Percentiles rank a stretch among this genome's conserved stretches.
phyloP scores from a whole-genome alignment of 2,888 invertebrate species.

The Heliconius charithonia region DNA sequence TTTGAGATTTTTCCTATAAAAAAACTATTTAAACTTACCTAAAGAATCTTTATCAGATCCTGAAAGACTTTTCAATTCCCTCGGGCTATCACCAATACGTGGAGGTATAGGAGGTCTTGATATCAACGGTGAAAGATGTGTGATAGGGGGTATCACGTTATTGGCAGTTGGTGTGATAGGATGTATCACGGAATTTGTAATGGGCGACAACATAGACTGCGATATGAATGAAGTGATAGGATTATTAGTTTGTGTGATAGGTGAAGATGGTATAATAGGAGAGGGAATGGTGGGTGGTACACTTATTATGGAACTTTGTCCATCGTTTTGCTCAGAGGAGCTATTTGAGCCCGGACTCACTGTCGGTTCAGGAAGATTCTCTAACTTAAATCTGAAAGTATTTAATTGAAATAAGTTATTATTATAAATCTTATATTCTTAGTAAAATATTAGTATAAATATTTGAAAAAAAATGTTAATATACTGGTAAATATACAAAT shows the following conservation, averaged over 20 bases:
- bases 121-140: slow-evolving; percentile 63
- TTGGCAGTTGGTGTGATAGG: slow-evolving; percentile 2
- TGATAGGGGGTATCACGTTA: slow-evolving; percentile 11
- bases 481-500: no score
- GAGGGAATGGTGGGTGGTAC: slow-evolving; percentile 56
- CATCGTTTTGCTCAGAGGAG: slow-evolving; percentile 78
- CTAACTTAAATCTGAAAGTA: slow-evolving; percentile 70
- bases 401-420: neutral
- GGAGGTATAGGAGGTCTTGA: slow-evolving; percentile 72
- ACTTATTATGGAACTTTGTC: slow-evolving; percentile 75
- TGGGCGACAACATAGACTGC: slow-evolving; percentile 47
- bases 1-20: no score
- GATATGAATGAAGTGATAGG: slow-evolving; percentile 42
- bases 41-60: slow-evolving; percentile 66
- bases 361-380: slow-evolving; percentile 70
- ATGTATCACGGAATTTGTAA: slow-evolving; percentile 24
- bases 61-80: slow-evolving; percentile 62
- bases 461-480: no score
- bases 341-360: slow-evolving; percentile 80
- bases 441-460: neutral
- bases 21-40: slow-evolving; percentile 57
- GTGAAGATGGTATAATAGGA: slow-evolving; percentile 54
- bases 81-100: slow-evolving; percentile 62
- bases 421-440: neutral
- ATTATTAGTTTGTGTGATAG: slow-evolving; percentile 42